Percentiles rank a stretch among this genome's conserved stretches.
These are phyloP conservation scores for Falco berigora DNA, from an alignment of 2,797 vertebrate species.

Conservation along the genomic window DNA sequence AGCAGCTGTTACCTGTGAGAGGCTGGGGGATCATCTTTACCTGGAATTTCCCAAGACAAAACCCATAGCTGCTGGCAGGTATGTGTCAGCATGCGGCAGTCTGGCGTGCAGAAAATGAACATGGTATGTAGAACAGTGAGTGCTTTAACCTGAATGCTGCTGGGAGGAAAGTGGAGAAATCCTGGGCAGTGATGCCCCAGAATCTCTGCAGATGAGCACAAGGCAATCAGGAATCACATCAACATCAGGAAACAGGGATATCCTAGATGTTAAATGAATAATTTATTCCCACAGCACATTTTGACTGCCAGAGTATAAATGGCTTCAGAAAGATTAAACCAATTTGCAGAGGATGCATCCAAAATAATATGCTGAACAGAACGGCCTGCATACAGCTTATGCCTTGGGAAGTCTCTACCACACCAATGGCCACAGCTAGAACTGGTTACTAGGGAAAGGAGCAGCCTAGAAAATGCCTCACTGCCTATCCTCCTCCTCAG, in stretches of 20 bases:
- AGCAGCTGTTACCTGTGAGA: conserved; percentile 37
- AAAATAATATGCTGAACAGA: not conserved
- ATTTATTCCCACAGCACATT: not conserved
- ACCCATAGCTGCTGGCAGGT: not conserved
- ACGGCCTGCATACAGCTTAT: not conserved
- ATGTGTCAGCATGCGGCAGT: not conserved
- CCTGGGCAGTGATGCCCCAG: not conserved
- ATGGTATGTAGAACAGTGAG: not conserved
- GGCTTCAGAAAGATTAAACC: not conserved
- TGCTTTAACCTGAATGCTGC: not conserved
- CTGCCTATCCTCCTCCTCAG: not conserved
- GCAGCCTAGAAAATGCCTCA: not conserved
- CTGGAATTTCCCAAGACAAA: conserved; percentile 55
- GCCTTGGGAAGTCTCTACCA: not conserved
- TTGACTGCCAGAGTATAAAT: not conserved
- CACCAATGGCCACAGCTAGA: not conserved
- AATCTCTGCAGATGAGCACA: not conserved
- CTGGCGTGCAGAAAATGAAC: not conserved
- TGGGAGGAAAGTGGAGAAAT: not conserved
- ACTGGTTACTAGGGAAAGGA: not conserved
- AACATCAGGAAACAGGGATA: not conserved
- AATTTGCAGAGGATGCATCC: not conserved
- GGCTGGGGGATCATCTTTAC: not conserved
- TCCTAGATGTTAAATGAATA: not conserved
- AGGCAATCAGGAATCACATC: not conserved